Evolutionary conservation across 2,113 vertebrate species (phyloP).

Genomic region (Sinosuthora webbiana): DNA sequence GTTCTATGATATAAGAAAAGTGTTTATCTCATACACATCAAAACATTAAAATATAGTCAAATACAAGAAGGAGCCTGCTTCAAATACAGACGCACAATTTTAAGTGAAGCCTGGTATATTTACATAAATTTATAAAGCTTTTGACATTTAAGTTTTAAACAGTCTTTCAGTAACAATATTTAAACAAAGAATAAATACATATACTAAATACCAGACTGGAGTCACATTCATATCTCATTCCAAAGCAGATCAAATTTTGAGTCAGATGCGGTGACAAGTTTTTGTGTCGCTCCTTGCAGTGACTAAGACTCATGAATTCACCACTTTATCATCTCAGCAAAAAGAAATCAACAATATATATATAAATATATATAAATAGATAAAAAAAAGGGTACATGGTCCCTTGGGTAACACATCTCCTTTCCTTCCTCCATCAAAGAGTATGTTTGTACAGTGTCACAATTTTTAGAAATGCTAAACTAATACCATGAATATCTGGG

Average conservation of each 20-base stretch:
- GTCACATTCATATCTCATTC: background rate
- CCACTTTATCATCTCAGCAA: background rate
- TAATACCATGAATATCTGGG: background rate
- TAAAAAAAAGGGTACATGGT: background rate
- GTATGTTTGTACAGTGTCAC: background rate
- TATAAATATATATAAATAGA: background rate
- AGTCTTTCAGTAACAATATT: background rate
- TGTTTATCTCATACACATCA: background rate
- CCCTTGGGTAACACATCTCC: background rate
- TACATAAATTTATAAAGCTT: background rate
- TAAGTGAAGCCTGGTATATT: background rate
- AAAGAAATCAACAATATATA: background rate
- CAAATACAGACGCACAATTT: background rate
- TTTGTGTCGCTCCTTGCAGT: background rate
- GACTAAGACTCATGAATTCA: background rate
- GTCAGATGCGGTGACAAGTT: background rate
- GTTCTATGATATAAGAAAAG: fast-evolving
- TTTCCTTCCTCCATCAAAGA: background rate
- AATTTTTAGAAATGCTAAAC: background rate
- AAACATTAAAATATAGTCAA: background rate
- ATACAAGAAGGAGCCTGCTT: background rate
- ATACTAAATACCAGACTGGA: background rate
- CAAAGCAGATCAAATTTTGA: background rate
- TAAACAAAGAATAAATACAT: background rate
- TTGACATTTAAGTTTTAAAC: background rate